Base-by-base conservation (phyloP, 2,888 invertebrate species). In the Eugnorisma glareosa region DNA sequence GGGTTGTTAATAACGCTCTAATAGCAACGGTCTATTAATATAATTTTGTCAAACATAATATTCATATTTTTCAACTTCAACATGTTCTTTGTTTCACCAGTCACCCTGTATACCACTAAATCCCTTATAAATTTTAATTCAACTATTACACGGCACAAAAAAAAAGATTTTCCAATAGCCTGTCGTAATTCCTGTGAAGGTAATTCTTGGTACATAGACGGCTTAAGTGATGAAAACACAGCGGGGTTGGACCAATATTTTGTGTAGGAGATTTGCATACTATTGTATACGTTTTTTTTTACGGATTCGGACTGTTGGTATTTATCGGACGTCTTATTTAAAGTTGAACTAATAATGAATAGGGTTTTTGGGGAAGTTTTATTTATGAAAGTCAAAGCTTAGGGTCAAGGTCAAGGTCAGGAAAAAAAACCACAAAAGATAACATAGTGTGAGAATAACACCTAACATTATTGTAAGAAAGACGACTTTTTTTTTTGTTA, bases 61-160 rank as follows among this genome's bases (percentile, higher is more conserved):
- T 5, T 1, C n/a, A n/a, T n/a, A 57, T 51, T n/a, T 35, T 35
- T 63, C 3, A 0, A n/a, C n/a, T n/a, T 28, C 45, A 51, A 79
- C 1, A 43, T 4, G 72, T 71, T 43, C 54, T 24, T 21, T 71
- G 76, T 76, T 15, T 45, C 13, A 28, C 15, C 10, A 71, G 54
- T 15, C 24, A 57, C 3, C 28, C n/a, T 40, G 7, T 40, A 43
- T 43, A 35, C 51, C 66, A 43, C 43, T 31, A 63, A 81, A 81
- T 73, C 43, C 43, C 18, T 43, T 21, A 70, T 83, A 85, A 67
- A 81, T 82, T 85, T 81, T 70, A 81, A 85, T 72, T 63, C 10
- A 57, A 73, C 57, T 69, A 75, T 63, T 71, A 69, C 40, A 40
- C 57, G 66, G 6, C 59, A 35, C 24, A 48, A 66, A 75, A 84